A percentile compares a stretch with the other conserved stretches of the same genome.
Conservation (phyloP, 1,140 invertebrate species). For the Eupeodes corollae region DNA sequence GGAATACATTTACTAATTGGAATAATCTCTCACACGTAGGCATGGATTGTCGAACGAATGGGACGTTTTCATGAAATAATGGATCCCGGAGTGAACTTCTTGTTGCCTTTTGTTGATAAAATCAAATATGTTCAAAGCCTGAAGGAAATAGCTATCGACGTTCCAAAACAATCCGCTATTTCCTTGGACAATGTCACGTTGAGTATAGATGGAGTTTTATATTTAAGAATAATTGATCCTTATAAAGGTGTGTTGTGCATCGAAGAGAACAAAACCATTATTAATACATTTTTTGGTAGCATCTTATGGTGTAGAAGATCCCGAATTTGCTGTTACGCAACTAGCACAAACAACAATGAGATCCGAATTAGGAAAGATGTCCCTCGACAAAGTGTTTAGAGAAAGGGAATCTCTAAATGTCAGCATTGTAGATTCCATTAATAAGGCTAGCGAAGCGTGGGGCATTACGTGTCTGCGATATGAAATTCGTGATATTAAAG, state of each 20-base stretch:
- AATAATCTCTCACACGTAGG: conserved; percentile 41
- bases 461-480: conserved; percentile 95
- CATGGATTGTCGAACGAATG: conserved; percentile 98
- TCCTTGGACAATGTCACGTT: conserved; percentile 95
- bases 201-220: conserved; percentile 94
- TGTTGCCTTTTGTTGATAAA: conserved; percentile 84
- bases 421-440: conserved; percentile 93
- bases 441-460: conserved; percentile 96
- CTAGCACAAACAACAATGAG: conserved; percentile 98
- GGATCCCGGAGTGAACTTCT: conserved; percentile 87
- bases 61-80: conserved; percentile 90
- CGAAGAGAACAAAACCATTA: background rate
- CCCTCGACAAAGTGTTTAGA: conserved; percentile 92
- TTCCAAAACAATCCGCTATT: conserved; percentile 96
- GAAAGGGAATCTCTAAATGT: conserved; percentile 94
- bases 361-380: conserved; percentile 96
- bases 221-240: conserved; percentile 85
- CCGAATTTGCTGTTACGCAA: conserved; percentile 98
- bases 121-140: conserved; percentile 97
- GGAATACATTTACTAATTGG: background rate
- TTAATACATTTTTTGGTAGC: conserved; percentile 39
- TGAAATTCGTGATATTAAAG: conserved; percentile 68
- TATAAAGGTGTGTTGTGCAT: conserved; percentile 53
- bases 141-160: conserved; percentile 99
- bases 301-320: conserved; percentile 98